Evolutionary conservation across 2,797 vertebrate genomes (phyloP).

Genomic region (Mionectes olivaceus): DNA sequence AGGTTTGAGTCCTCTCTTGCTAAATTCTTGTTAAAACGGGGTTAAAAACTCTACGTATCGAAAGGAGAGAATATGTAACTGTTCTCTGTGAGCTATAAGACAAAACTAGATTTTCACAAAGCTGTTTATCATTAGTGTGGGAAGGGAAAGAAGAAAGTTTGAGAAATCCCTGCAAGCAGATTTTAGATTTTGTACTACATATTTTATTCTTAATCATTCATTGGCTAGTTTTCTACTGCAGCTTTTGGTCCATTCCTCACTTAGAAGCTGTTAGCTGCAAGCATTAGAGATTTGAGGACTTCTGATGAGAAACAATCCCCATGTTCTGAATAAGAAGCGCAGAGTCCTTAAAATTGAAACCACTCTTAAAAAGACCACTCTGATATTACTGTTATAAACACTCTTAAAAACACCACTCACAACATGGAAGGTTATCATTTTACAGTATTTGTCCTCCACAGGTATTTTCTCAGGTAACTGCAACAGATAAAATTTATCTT

Average conservation of each 20-base stretch:
- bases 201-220: neutral
- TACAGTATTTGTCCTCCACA: neutral
- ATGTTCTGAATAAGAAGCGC: neutral
- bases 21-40: neutral
- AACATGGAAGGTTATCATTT: neutral
- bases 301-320: neutral
- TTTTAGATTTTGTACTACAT: neutral
- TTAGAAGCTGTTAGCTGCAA: neutral
- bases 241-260: neutral
- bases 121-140: neutral
- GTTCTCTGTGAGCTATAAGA: neutral
- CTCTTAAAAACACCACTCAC: neutral
- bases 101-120: neutral
- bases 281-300: neutral
- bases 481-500: neutral
- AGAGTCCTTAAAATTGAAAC: neutral
- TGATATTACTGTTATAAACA: neutral
- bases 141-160: neutral
- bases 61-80: neutral
- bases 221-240: neutral
- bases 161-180: neutral
- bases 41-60: neutral
- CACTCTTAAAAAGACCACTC: neutral
- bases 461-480: neutral
- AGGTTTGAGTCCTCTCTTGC: neutral